A percentile compares a stretch with the other conserved stretches of the same genome.
phyloP scores from a whole-genome alignment of 2,113 vertebrate species.

The Pseudopipra pipra region DNA sequence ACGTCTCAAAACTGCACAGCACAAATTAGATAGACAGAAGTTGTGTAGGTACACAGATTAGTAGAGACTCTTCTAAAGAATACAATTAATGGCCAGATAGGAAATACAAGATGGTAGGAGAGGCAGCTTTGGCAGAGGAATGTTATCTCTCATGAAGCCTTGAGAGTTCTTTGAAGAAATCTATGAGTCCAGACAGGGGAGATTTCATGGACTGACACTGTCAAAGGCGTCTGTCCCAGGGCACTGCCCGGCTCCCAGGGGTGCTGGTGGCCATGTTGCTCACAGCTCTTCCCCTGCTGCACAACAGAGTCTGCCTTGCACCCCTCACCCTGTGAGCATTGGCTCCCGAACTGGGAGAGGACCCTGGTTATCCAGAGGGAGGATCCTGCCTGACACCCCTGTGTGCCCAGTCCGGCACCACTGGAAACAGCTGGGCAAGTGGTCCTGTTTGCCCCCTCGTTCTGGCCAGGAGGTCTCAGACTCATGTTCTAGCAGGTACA shows the following conservation, averaged over 20 bases:
- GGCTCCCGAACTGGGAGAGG: background rate
- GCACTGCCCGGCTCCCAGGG: background rate
- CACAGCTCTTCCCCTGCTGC: background rate
- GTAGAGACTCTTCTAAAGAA: background rate
- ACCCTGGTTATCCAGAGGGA: background rate
- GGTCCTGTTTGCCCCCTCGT: background rate
- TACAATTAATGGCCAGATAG: background rate
- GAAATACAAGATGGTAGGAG: background rate
- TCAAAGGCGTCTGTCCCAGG: background rate
- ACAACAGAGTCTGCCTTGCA: no score
- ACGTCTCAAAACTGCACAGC: background rate
- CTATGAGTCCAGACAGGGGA: background rate
- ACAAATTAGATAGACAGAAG: background rate
- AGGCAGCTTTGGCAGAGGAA: background rate
- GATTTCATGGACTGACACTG: background rate
- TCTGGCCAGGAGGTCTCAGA: background rate
- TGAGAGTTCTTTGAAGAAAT: background rate
- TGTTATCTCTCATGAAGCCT: background rate
- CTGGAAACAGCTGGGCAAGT: background rate
- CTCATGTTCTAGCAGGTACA: background rate
- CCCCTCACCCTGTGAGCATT: rapidly evolving
- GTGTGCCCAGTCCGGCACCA: background rate
- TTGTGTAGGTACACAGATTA: background rate
- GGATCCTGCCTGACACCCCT: background rate
- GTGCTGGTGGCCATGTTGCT: background rate